Evolutionary conservation across 2,888 invertebrate genomes (phyloP), one percentile per base, ranked within the genome.

Genomic region (Digitonthophagus gazella): DNA sequence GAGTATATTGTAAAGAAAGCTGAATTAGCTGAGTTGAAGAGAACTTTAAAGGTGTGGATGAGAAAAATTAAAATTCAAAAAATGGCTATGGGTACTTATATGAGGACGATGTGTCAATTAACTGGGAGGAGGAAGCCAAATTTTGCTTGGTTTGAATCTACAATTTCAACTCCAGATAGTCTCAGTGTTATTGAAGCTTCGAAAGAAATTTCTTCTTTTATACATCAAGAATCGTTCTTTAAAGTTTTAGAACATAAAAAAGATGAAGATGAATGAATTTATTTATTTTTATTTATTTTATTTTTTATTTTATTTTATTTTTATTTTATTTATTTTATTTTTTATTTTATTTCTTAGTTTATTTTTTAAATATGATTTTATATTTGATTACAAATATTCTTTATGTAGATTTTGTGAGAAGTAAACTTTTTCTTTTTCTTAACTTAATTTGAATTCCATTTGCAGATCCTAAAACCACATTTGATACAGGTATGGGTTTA

Each of bases 381-480:
- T 54, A 2, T 54, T 54, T 54, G 14, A n/a, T 54, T 54, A n/a
- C n/a, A n/a, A n/a, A n/a, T n/a, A n/a, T 2, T 5, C 28, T 44
- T 44, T 44, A 44, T 44, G 28, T 44, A 44, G 28, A 8, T 44
- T 44, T 44, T 8, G 28, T 8, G 28, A 11, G 28, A 44, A 44
- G 11, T 44, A 44, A 44, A 44, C 2, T 2, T 44, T 44, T 11
- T 22, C 58, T 67, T 28, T 67, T 58, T 58, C 28, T 67, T 4
- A 67, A 58, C 6, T 28, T 57, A 15, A 67, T 16, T 20, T 67
- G 28, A 15, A 67, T 67, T 28, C 67, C 67, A 67, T 58, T 67
- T 58, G 15, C 58, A 11, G 67, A 58, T 11, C 58, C 58, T 28
- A 67, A 22, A 4, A 67, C 22, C 15, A 58, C 44, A 16, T 67